A percentile compares a stretch with the other conserved stretches of the same genome.
phyloP scores from a whole-genome alignment of 2,113 vertebrate genomes.

The Ginglymostoma cirratum region DNA sequence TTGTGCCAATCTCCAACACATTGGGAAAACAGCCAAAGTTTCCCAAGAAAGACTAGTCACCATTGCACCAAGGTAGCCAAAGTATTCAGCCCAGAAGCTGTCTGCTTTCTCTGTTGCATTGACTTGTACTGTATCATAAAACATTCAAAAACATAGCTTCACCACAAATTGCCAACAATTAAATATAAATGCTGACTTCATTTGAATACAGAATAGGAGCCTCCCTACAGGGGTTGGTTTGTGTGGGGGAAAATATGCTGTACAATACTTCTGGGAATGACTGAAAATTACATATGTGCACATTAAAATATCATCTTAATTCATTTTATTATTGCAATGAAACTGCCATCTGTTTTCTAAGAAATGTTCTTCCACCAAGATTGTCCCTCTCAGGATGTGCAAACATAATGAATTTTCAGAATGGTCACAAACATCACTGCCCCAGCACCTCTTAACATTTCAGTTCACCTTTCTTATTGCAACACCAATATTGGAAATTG shows the following conservation, averaged over 20 bases:
- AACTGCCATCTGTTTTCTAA: background rate
- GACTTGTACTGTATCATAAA: background rate
- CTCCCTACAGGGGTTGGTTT: background rate
- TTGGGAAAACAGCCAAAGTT: background rate
- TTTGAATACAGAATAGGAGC: background rate
- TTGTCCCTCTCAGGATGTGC: background rate
- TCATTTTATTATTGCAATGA: background rate
- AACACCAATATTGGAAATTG: background rate
- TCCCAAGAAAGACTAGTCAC: background rate
- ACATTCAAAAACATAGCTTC: background rate
- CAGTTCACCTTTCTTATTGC: background rate
- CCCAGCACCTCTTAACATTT: background rate
- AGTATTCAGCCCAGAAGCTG: background rate
- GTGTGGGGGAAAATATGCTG: background rate
- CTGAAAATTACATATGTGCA: background rate
- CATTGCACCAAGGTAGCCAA: background rate
- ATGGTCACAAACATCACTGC: background rate
- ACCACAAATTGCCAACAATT: background rate
- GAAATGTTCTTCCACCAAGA: background rate
- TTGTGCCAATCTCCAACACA: background rate
- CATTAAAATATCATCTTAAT: background rate
- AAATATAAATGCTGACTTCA: background rate
- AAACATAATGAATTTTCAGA: background rate
- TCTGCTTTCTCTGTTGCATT: background rate
- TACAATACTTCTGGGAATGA: background rate